Evolutionary conservation across 2,113 vertebrate genomes (phyloP), one percentile per base, ranked within the genome.

Genomic region (Pseudorasbora parva): DNA sequence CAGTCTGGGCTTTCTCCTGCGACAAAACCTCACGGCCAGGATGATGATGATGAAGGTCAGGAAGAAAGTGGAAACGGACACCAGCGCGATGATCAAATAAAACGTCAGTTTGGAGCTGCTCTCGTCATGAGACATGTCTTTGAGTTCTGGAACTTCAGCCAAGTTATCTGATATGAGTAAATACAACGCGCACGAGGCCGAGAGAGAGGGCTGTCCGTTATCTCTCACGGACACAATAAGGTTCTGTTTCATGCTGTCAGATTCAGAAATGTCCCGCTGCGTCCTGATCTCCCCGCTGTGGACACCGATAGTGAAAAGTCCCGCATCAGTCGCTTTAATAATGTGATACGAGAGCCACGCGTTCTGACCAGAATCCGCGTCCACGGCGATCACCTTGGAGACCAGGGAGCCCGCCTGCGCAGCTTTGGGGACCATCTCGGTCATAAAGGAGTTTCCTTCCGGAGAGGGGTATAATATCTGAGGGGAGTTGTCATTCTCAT

Each of bases 91-190:
- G 3, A 94, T 89, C 43, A 94, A 89, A 82, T 91, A 90, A 8
- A 91, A 78, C 1, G 93, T 94, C 8, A 93, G 43, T 83, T 92
- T 87, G n/a, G 91, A 89, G 1, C 84, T 93, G 88, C 0, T 80
- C 68, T 91, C 86, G 91, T 90, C 68, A 47, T 87, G 45, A 0
- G 86, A n/a, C 1, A n/a, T 74, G 5, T 91, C 91, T 0, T 76
- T 82, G 2, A 95, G 64, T 56, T 94, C 92, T 0, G 93, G 93
- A 71, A 95, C 91, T 85, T 95, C 94, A 49, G 92, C 93, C 81
- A 95, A 91, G 73, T 92, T 94, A 54, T 94, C 95, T 0, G 93
- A 93, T 78, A 95, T 89, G 43, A 96, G 88, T 81, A 96, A 88
- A 82, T 89, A 91, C 79, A 96, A 88, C 25, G 93, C 90, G 82